Evolutionary conservation across 2,888 invertebrate genomes (phyloP).

Genomic region (Diaphora mendica): DNA sequence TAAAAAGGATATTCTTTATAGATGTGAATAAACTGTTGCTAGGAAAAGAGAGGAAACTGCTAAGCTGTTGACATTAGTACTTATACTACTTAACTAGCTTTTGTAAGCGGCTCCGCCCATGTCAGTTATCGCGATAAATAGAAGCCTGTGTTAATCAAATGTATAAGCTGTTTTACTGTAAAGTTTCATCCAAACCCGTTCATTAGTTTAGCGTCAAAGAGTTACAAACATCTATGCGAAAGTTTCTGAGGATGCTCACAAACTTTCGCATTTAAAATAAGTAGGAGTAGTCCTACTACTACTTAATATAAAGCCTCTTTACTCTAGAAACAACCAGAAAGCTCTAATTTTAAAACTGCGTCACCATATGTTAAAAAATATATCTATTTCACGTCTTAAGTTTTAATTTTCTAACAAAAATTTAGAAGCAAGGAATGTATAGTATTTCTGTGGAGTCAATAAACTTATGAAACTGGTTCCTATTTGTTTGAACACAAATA

Average conservation of each 20-base stretch:
- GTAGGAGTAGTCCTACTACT: neutral
- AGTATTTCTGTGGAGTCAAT: constrained; percentile 80
- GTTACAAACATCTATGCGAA: too few species aligned
- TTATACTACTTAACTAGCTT: neutral
- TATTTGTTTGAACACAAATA: constrained; percentile 81
- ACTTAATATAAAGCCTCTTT: neutral
- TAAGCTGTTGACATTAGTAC: neutral
- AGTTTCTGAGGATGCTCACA: too few species aligned
- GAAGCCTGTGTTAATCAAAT: too few species aligned
- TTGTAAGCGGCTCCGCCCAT: too few species aligned
- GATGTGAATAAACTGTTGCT: neutral
- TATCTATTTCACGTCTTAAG: constrained; percentile 34
- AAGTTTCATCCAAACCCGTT: too few species aligned
- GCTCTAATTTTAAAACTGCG: neutral
- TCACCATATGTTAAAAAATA: constrained; percentile 32
- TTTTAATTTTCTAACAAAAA: constrained; percentile 62
- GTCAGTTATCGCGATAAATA: too few species aligned
- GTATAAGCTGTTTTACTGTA: too few species aligned
- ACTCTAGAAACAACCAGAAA: neutral
- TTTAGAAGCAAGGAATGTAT: constrained; percentile 61
- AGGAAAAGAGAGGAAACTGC: neutral
- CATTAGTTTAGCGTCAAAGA: too few species aligned
- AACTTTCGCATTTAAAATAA: too few species aligned
- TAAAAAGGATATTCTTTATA: neutral
- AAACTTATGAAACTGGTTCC: constrained; percentile 81